Evolutionary conservation across 2,797 vertebrate genomes (phyloP), one percentile per base, ranked within the genome.

Genomic region (Scomberomorus guttatus): DNA sequence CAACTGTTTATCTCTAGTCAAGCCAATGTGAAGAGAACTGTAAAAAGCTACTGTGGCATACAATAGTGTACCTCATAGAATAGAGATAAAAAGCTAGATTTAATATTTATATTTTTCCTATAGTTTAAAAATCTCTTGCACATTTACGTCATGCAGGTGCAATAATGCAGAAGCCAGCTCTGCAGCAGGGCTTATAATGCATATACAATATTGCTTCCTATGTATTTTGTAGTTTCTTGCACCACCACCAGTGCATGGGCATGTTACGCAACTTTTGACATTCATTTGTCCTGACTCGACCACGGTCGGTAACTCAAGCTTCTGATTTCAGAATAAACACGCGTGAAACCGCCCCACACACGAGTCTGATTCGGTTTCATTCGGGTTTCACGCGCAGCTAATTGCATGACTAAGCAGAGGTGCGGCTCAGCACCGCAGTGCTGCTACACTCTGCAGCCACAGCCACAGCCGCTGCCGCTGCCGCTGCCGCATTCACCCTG

Each of bases 401-500:
- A 59, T 57, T 4, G 86, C 83, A 89, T 95, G 93, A 94, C 93
- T 89, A 90, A 90, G 94, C 93, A 88, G 51, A 71, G 76, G 52
- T 51, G 69, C 54, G 5, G 24, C 64, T 70, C 63, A 51, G 81
- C 90, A 74, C 89, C 90, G 94, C 94, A 94, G 87, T 80, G 87
- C 88, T 70, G 27, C 60, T 52, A 50, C 11, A 5, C 27, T 9
- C 17, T 18, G 42, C 65, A 18, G 63, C 50, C 78, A 34, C 65
- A 18, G 63, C 50, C 78, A 34, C 73, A 48, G 32, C 46, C 77
- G 50, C 57, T 42, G 13, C 39, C 79, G 52, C 61, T 39, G 12
- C 37, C 79, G 51, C 61, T 92, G 94, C 95, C 90, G 96, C 95
- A 95, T 92, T 91, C 90, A 82, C 82, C 80, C 80, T 46, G 86